Conservation (phyloP, 2,888 invertebrate genomes). For the Lottia gigantea region DNA sequence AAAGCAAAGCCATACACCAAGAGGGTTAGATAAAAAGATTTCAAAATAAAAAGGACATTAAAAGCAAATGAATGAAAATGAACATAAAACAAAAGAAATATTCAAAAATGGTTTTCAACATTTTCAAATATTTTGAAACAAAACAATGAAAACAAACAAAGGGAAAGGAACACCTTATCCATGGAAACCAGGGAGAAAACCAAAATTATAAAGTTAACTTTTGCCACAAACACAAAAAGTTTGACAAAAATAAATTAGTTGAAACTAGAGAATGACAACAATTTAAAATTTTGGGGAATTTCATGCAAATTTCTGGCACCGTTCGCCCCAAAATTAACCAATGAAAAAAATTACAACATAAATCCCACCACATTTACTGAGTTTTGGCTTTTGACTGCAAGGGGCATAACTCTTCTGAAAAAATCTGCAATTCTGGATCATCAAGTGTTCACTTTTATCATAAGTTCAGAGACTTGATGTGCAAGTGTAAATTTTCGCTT, state of each 20-base stretch:
- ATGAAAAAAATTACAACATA: background rate
- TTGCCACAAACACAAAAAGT: background rate
- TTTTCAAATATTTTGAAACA: background rate
- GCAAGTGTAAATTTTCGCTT: no score
- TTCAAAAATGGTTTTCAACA: background rate
- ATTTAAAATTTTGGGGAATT: background rate
- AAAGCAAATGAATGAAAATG: conserved; percentile 9
- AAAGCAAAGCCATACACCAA: conserved; percentile 2
- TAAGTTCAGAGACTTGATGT: no score
- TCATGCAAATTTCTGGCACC: conserved; percentile 16
- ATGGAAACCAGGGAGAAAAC: conserved; percentile 5
- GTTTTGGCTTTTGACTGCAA: conserved; percentile 3
- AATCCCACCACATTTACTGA: background rate
- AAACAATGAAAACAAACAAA: background rate
- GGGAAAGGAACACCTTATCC: background rate
- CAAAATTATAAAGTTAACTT: background rate
- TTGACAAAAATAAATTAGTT: conserved; percentile 4
- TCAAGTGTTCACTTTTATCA: background rate
- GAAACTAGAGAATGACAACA: conserved; percentile 5
- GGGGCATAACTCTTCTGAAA: conserved; percentile 10
- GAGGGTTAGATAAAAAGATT: background rate
- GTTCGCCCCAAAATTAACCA: background rate
- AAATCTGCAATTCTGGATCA: background rate
- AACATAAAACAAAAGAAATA: background rate
- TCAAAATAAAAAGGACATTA: background rate